These are phyloP conservation scores for Steinernema hermaphroditum DNA, from an alignment of 2,888 invertebrate species.

Conservation along the genomic window DNA sequence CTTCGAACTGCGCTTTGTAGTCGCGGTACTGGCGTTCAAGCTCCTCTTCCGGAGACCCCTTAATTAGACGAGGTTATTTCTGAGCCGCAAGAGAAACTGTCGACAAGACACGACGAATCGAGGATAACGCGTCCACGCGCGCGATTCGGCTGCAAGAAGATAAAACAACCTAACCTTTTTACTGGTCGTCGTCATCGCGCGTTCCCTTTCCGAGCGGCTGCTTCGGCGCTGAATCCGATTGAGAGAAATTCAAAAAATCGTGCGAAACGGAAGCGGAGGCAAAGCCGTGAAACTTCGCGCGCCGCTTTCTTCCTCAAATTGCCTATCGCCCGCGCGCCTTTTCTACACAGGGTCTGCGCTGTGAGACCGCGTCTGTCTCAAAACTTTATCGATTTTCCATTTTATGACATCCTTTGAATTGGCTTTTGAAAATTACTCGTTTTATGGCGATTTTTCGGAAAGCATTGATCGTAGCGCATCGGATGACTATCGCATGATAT, in stretches of 20 bases:
- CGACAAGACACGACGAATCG: background rate
- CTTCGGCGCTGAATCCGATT: background rate
- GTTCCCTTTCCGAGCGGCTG: too few relatives aligned
- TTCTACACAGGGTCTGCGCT: too few relatives aligned
- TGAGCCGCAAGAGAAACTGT: background rate
- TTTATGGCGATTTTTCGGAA: too few relatives aligned
- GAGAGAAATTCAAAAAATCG: background rate
- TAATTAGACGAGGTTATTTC: background rate
- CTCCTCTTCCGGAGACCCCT: conserved; percentile 56
- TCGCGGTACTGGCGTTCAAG: conserved; percentile 63
- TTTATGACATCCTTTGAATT: too few relatives aligned
- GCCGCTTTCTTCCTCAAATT: background rate
- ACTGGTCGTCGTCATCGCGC: conserved; percentile 24
- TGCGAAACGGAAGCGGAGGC: background rate
- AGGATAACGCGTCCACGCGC: conserved; percentile 2
- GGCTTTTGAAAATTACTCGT: too few relatives aligned
- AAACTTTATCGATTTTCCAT: background rate
- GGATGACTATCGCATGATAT: too few relatives aligned
- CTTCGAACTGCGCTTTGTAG: conserved; percentile 62
- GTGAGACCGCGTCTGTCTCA: background rate
- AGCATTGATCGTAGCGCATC: too few relatives aligned
- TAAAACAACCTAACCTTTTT: conserved; percentile 29
- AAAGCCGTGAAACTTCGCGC: background rate
- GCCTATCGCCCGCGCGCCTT: too few relatives aligned
- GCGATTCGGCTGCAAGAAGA: background rate